A percentile compares a stretch with the other conserved stretches of the same genome.
These are phyloP conservation scores for Bryconaethiops microstoma DNA, from an alignment of 2,797 vertebrate species.

Conservation along the genomic window DNA sequence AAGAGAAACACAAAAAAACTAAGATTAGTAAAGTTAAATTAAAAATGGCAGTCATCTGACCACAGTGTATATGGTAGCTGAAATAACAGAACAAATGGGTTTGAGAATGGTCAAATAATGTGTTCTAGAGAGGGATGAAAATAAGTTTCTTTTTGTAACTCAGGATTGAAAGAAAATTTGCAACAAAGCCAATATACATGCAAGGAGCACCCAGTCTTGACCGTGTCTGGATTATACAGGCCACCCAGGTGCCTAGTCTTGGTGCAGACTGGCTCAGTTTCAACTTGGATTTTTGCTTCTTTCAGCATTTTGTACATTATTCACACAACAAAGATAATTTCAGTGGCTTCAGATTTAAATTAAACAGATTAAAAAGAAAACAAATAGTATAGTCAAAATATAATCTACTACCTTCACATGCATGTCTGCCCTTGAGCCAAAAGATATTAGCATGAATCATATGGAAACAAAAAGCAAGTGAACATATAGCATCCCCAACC, in stretches of 20 bases:
- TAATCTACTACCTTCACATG: constrained; percentile 79
- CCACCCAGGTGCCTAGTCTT: constrained; percentile 57
- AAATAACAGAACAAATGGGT: constrained; percentile 53
- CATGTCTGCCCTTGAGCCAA: constrained; percentile 57
- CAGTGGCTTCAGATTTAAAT: constrained; percentile 81
- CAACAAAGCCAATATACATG: constrained; percentile 77
- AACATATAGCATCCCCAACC: constrained; percentile 1
- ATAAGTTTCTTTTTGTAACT: constrained; percentile 54
- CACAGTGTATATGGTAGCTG: constrained; percentile 69
- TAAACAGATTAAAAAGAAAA: constrained; percentile 57
- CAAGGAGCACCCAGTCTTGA: constrained; percentile 68
- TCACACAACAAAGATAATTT: constrained; percentile 79
- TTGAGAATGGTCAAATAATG: constrained; percentile 56
- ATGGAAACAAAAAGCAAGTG: constrained; percentile 8
- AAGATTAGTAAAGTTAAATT: constrained; percentile 76
- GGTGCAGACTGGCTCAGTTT: constrained; percentile 79
- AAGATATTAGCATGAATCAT: constrained; percentile 58
- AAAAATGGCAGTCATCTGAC: constrained; percentile 62
- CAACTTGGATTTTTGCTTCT: constrained; percentile 68
- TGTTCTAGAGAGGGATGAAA: constrained; percentile 62
- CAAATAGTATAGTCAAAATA: constrained; percentile 48
- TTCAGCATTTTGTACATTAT: constrained; percentile 82
- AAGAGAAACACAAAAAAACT: constrained; percentile 70
- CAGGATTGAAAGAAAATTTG: constrained; percentile 59
- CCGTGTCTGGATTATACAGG: constrained; percentile 54